Evolutionary conservation across 2,113 vertebrate species (phyloP).

Genomic region (Myiopsitta monachus): DNA sequence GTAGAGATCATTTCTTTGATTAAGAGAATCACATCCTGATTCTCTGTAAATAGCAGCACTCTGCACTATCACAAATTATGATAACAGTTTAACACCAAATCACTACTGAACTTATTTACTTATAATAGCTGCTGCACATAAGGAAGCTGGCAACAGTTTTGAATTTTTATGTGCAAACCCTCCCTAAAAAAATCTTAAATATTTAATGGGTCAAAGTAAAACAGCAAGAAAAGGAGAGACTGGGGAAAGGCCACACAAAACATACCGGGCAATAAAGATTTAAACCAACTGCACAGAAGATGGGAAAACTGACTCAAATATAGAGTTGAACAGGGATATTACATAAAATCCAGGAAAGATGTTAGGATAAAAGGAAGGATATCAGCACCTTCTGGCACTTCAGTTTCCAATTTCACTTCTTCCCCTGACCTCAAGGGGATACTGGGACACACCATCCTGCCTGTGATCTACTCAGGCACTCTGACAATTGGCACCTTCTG

Average conservation of each 20-base stretch:
- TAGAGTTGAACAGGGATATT: background rate
- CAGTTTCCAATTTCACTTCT: background rate
- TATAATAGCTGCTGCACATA: conserved; percentile 51
- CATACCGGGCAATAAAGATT: background rate
- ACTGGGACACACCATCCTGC: background rate
- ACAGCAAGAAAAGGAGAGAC: background rate
- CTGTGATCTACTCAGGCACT: background rate
- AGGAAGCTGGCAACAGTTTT: conserved; percentile 31
- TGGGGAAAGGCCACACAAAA: background rate
- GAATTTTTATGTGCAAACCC: conserved; percentile 37
- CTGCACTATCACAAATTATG: background rate
- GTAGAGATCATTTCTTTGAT: conserved; percentile 1
- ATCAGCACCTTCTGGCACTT: background rate
- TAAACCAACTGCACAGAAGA: background rate
- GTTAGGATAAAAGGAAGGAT: background rate
- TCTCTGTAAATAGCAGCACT: conserved; percentile 32
- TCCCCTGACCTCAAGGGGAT: background rate
- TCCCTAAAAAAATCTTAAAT: background rate
- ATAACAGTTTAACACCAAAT: conserved; percentile 26
- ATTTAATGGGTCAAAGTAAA: background rate
- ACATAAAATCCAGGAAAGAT: background rate
- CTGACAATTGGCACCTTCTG: background rate
- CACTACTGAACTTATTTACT: conserved; percentile 26
- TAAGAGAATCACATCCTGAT: conserved; percentile 16
- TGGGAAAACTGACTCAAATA: background rate